phyloP scores from a whole-genome alignment of 2,113 vertebrate genomes.

The Scopus umbretta region DNA sequence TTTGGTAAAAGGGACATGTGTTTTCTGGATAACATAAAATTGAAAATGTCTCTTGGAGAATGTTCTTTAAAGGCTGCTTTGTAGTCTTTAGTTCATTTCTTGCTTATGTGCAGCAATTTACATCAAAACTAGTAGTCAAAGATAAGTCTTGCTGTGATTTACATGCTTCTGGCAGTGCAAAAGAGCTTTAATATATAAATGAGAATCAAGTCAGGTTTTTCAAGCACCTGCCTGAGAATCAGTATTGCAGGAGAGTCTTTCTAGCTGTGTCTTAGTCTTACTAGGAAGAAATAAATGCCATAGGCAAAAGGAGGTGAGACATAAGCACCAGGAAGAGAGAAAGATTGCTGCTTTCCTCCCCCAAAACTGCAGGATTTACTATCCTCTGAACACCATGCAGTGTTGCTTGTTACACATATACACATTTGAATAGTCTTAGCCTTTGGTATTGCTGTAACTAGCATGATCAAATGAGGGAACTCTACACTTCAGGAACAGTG shows the following conservation, averaged over 20 bases:
- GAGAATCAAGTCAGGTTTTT: background rate
- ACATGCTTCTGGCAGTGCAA: background rate
- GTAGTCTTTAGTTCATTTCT: background rate
- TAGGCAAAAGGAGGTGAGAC: background rate
- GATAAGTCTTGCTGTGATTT: background rate
- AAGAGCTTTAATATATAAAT: background rate
- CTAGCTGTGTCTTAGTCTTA: background rate
- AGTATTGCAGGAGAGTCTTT: background rate
- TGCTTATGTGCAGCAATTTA: background rate
- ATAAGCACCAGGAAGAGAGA: background rate
- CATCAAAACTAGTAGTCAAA: background rate
- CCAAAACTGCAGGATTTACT: background rate
- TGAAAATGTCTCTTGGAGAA: background rate
- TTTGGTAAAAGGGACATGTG: background rate
- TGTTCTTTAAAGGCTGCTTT: background rate
- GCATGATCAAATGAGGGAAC: background rate
- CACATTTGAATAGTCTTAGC: background rate
- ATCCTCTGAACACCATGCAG: background rate
- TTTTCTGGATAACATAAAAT: background rate
- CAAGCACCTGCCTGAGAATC: background rate
- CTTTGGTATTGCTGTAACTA: background rate
- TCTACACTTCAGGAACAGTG: background rate
- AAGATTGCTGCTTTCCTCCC: background rate
- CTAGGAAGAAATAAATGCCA: background rate
- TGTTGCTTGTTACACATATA: background rate